Conservation (phyloP, 1,140 invertebrate species). For the Tenebrio molitor region DNA sequence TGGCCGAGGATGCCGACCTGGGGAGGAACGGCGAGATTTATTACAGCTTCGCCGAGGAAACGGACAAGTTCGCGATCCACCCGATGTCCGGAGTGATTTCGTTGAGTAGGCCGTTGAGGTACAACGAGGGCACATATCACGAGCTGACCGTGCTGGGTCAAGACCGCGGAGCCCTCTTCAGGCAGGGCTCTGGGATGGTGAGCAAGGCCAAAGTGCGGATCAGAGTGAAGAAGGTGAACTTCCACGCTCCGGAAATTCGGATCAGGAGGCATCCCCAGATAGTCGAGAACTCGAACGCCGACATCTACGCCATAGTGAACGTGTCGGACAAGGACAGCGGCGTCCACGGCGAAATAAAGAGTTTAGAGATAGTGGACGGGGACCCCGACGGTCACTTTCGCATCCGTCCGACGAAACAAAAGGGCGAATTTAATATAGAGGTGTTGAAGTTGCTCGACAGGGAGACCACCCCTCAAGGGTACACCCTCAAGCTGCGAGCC, state of each 20-base stretch:
- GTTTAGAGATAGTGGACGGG: constrained; percentile 89
- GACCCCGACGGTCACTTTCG: constrained; percentile 90
- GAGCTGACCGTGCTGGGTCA: constrained; percentile 85
- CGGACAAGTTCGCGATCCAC: constrained; percentile 90
- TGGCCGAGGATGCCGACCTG: constrained; percentile 94
- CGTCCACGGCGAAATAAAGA: constrained; percentile 84
- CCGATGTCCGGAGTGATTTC: constrained; percentile 92
- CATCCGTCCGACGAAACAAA: constrained; percentile 73
- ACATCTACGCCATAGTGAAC: constrained; percentile 91
- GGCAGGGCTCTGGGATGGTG: constrained; percentile 72
- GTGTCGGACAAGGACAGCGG: constrained; percentile 88
- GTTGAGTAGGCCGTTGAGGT: constrained; percentile 83
- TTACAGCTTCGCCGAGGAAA: constrained; percentile 90
- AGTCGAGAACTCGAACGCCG: constrained; percentile 85
- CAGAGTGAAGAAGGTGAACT: constrained; percentile 87
- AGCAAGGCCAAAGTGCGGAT: constrained; percentile 83
- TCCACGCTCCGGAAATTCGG: constrained; percentile 86
- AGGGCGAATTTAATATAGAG: constrained; percentile 82
- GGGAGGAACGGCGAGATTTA: constrained; percentile 97
- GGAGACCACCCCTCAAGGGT: constrained; percentile 81
- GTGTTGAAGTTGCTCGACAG: constrained; percentile 83
- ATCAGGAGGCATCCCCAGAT: constrained; percentile 85
- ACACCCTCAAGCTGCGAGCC: constrained; percentile 89
- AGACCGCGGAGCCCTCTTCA: constrained; percentile 82
- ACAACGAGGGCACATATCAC: constrained; percentile 77